These are phyloP conservation scores for Agrypnia vestita DNA, from an alignment of 1,140 invertebrate species.

Conservation along the genomic window DNA sequence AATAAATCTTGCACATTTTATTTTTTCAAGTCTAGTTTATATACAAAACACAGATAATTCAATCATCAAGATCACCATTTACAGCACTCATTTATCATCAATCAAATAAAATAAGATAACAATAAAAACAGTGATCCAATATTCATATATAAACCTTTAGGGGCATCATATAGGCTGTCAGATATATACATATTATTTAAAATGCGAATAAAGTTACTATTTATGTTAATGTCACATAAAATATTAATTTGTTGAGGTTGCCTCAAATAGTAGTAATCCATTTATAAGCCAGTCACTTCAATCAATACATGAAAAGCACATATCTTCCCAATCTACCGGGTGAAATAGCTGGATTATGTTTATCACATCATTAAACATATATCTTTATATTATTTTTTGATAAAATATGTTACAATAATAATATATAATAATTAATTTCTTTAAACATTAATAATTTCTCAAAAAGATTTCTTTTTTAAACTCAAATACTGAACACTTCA, in stretches of 20 bases:
- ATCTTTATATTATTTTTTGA: constrained; percentile 52
- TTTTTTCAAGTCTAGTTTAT: constrained; percentile 52
- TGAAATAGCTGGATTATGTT: constrained; percentile 43
- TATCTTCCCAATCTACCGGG: constrained; percentile 13
- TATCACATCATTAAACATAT: constrained; percentile 54
- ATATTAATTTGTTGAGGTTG: constrained; percentile 42
- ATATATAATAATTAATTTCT: constrained; percentile 53
- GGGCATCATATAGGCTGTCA: constrained; percentile 39
- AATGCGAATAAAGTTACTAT: constrained; percentile 43
- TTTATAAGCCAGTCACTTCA: constrained; percentile 45
- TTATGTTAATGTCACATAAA: constrained; percentile 30
- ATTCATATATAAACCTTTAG: constrained; percentile 18
- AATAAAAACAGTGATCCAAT: constrained; percentile 58
- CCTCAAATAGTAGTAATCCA: constrained; percentile 39
- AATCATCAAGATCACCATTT: constrained; percentile 29
- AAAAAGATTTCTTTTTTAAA: constrained; percentile 43
- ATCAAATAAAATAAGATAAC: constrained; percentile 60
- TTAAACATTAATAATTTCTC: constrained; percentile 44
- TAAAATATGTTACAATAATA: constrained; percentile 49
- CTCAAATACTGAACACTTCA: constrained; percentile 47
- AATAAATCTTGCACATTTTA: constrained; percentile 51
- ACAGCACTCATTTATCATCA: constrained; percentile 33
- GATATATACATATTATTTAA: constrained; percentile 56
- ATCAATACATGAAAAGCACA: constrained; percentile 48
- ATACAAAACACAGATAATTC: constrained; percentile 55